Base-by-base conservation (phyloP, 2,888 invertebrate genomes). In the Protophormia terraenovae region DNA sequence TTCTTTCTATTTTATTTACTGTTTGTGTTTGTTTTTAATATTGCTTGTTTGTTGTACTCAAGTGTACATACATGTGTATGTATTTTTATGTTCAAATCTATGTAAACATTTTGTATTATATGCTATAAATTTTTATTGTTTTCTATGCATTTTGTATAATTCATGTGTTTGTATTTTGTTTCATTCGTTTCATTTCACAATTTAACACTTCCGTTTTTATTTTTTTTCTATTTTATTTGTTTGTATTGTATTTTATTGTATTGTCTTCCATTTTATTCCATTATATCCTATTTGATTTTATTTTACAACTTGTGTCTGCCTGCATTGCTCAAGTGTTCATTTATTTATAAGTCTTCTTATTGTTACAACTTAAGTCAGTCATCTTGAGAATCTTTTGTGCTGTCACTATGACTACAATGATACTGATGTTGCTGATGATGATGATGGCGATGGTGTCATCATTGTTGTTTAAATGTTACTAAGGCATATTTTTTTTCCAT, bases 151-250 rank as follows among this genome's bases (percentile, higher is more conserved):
- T 73, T 62, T n/a, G n/a, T n/a, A 22, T 12, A 71, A 45, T 75
- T 47, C 47, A 72, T 69, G 64, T 19, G 69, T 62, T 62, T 67
- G 8, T n/a, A 4, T 47, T 60, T 22, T 35, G 19, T 77, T 45
- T 72, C 27, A 41, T 50, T 72, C 24, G 16, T 67, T 67, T 64
- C 32, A 67, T 22, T 76, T 72, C 12, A 80, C 53, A 80, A 77
- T 80, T 84, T 84, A 81, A 69, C 84, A 84, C 84, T 84, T 84
- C 81, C 84, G 77, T 77, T 84, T 50, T 24, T n/a, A n/a, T n/a
- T n/a, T n/a, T n/a, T n/a, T 41, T 67, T 55, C 10, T 41, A 66
- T 75, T 75, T 55, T 66, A 29, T 66, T 77, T 45, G 45, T n/a
- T 47, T 32, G n/a, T 19, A 24, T 71, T 71, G 41, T 29, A 19